Conservation (phyloP, 2,797 vertebrate genomes). For the Myotis planiceps region DNA sequence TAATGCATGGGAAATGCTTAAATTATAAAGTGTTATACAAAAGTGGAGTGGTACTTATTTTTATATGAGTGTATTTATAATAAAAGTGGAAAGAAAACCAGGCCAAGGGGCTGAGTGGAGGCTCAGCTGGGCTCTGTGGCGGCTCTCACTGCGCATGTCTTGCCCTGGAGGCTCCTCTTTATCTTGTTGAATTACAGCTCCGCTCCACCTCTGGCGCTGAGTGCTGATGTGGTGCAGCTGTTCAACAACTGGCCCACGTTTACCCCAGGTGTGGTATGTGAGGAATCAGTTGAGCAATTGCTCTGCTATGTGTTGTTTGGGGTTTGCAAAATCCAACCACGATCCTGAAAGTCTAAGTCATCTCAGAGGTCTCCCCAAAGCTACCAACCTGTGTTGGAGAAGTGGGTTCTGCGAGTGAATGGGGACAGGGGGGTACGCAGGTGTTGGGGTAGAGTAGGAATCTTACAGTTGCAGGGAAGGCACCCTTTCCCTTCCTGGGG, state of each 20-base stretch:
- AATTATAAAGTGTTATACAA: constrained; percentile 62
- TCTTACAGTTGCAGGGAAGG: not conserved
- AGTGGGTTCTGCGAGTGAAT: not conserved
- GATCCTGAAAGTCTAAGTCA: not conserved
- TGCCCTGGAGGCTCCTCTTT: not conserved
- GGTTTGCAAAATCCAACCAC: not conserved
- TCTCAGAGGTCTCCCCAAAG: not conserved
- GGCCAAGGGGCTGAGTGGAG: not conserved
- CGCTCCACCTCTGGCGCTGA: not conserved
- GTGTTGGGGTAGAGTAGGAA: not conserved
- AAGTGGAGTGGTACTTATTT: constrained; percentile 65
- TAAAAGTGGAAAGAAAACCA: constrained; percentile 55
- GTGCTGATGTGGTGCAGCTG: constrained; percentile 55
- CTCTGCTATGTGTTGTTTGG: constrained; percentile 6
- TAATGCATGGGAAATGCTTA: constrained; percentile 62
- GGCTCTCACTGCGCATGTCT: not conserved
- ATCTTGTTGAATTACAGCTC: not conserved
- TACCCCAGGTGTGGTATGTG: constrained; percentile 55
- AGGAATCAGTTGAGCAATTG: constrained; percentile 32
- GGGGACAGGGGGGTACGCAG: not conserved
- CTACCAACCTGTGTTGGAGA: not conserved
- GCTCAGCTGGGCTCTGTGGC: not conserved
- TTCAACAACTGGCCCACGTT: constrained; percentile 60
- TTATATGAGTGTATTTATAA: constrained; percentile 66
- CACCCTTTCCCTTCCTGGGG: not conserved